Evolutionary conservation across 1,140 invertebrate genomes (phyloP).

Genomic region (Bombus soroeensis): DNA sequence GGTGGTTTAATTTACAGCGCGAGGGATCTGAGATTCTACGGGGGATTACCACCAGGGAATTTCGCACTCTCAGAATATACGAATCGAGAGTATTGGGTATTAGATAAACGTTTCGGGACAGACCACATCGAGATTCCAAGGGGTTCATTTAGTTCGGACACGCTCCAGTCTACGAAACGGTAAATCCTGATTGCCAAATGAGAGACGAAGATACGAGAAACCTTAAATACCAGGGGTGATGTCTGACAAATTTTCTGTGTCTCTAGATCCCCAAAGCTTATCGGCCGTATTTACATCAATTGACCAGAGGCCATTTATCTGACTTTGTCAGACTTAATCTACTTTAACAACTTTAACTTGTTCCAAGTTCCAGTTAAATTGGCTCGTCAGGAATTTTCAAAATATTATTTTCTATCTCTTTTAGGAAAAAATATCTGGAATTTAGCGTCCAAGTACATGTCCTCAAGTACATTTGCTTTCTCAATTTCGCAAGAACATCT

Average conservation of each 20-base stretch:
- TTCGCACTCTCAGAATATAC: constrained; percentile 64
- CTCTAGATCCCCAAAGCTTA: not conserved
- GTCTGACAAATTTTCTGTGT: not conserved
- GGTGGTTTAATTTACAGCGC: constrained; percentile 67
- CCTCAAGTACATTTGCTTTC: too few relatives aligned
- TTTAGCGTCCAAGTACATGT: too few relatives aligned
- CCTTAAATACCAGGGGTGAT: constrained; percentile 1
- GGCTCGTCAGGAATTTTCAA: not conserved
- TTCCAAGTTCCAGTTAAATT: not conserved
- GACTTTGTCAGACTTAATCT: not conserved
- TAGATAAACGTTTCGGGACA: constrained; percentile 69
- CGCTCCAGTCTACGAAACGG: constrained; percentile 32
- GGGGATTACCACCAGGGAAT: constrained; percentile 66
- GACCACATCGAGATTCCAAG: constrained; percentile 60
- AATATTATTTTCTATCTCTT: not conserved
- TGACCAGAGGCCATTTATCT: not conserved
- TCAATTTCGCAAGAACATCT: too few relatives aligned
- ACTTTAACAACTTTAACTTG: not conserved
- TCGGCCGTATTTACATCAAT: not conserved
- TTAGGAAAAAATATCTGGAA: too few relatives aligned
- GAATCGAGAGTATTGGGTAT: constrained; percentile 52
- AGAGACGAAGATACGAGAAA: not conserved
- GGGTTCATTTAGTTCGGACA: constrained; percentile 60
- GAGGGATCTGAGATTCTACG: constrained; percentile 55
- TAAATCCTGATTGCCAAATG: not conserved